Percentiles rank a stretch among this genome's conserved stretches.
Evolutionary conservation across 2,797 vertebrate species (phyloP).

Genomic region (Coreius guichenoti): DNA sequence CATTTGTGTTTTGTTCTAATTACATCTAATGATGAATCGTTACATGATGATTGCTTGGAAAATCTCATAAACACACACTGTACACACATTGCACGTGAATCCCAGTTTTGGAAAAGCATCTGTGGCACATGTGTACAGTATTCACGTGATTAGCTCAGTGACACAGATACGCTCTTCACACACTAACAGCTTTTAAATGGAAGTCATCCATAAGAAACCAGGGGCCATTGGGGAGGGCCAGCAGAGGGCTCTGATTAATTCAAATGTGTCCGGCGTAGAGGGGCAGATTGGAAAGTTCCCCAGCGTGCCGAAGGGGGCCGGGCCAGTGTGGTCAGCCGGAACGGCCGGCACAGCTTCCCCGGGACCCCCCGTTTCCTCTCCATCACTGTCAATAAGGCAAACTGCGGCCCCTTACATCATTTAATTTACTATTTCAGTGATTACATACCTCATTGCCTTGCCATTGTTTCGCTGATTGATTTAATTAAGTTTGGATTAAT

Average conservation of each 20-base stretch:
- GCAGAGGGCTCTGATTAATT: slow-evolving; percentile 62
- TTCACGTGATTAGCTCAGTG: slow-evolving; percentile 54
- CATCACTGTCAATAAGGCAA: slow-evolving; percentile 95
- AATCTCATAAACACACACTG: background rate
- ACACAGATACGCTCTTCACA: slow-evolving; percentile 60
- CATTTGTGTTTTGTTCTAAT: background rate
- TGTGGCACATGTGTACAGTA: slow-evolving; percentile 48
- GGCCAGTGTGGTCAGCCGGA: slow-evolving; percentile 76
- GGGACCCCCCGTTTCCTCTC: slow-evolving; percentile 73
- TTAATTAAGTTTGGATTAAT: slow-evolving; percentile 99
- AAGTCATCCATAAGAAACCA: slow-evolving; percentile 67
- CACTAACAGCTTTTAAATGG: slow-evolving; percentile 65
- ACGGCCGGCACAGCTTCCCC: slow-evolving; percentile 66
- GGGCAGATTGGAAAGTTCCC: slow-evolving; percentile 67
- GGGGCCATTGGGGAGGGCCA: slow-evolving; percentile 39
- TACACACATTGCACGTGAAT: slow-evolving; percentile 5
- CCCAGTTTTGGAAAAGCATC: slow-evolving; percentile 23
- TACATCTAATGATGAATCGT: background rate
- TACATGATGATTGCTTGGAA: background rate
- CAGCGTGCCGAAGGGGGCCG: slow-evolving; percentile 55
- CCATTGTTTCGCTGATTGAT: slow-evolving; percentile 98
- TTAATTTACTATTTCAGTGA: slow-evolving; percentile 98
- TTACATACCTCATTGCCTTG: slow-evolving; percentile 98
- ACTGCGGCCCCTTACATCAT: slow-evolving; percentile 82
- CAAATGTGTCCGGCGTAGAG: slow-evolving; percentile 60